phyloP scores from a whole-genome alignment of 2,113 vertebrate species.

The Lagenorhynchus albirostris region DNA sequence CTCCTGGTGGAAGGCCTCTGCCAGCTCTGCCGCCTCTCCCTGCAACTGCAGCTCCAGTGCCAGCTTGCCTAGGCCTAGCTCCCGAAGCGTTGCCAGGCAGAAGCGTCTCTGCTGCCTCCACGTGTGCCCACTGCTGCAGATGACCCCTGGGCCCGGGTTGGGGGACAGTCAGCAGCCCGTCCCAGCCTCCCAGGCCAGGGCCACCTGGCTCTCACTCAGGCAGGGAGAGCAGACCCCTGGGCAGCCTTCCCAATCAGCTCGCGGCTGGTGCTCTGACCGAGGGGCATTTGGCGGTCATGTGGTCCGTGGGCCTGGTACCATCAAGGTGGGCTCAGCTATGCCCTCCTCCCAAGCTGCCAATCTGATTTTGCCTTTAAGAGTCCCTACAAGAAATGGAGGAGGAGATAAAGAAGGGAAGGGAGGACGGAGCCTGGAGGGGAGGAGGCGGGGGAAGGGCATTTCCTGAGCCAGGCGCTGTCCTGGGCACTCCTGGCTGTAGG shows the following conservation, averaged over 20 bases:
- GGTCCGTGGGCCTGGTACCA: neutral
- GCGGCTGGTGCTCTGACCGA: neutral
- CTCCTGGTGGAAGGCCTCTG: constrained; percentile 52
- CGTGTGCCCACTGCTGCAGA: constrained; percentile 72
- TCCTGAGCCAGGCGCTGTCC: neutral
- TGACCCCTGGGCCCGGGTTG: constrained; percentile 63
- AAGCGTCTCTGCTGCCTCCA: constrained; percentile 77
- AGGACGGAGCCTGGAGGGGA: too few species aligned
- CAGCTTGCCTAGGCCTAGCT: constrained; percentile 74
- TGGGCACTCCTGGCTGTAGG: neutral
- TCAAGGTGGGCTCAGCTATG: neutral
- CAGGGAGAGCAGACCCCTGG: neutral
- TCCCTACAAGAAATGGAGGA: neutral
- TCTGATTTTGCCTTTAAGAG: neutral
- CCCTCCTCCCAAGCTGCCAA: neutral
- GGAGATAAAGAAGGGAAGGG: neutral
- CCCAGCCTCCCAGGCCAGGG: neutral
- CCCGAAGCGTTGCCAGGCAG: constrained; percentile 53
- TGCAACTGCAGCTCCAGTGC: constrained; percentile 71
- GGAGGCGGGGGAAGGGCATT: neutral
- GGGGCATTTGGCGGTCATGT: neutral
- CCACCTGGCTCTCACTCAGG: neutral
- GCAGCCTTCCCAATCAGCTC: neutral
- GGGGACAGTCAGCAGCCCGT: neutral
- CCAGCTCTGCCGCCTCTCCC: constrained; percentile 40